phyloP scores from a whole-genome alignment of 2,797 vertebrate species.

The Tenualosa ilisha region DNA sequence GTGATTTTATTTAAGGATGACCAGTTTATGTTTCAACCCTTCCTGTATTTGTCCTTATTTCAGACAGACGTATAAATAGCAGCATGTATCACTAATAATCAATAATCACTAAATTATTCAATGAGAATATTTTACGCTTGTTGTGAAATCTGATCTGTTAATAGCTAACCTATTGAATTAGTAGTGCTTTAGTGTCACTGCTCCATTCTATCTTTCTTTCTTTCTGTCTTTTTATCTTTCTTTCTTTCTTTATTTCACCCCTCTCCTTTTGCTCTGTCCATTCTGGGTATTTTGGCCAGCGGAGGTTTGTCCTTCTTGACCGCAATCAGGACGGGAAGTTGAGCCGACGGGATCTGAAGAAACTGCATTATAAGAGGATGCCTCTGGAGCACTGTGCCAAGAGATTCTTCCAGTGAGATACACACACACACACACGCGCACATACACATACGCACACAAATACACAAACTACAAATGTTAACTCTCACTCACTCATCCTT shows the following conservation, averaged over 20 bases:
- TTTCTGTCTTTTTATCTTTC: conserved; percentile 9
- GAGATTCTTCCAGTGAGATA: conserved; percentile 56
- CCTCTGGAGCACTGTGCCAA: conserved; percentile 63
- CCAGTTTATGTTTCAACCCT: conserved; percentile 55
- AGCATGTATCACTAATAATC: conserved; percentile 50
- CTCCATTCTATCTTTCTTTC: conserved; percentile 2
- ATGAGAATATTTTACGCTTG: conserved; percentile 59
- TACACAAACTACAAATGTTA: neutral
- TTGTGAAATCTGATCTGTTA: neutral
- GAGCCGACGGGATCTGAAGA: conserved; percentile 68
- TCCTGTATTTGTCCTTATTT: conserved; percentile 51
- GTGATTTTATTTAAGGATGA: conserved; percentile 45
- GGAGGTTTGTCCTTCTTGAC: conserved; percentile 61
- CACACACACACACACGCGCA: conserved; percentile 24
- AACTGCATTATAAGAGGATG: conserved; percentile 68
- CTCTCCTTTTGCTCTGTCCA: neutral
- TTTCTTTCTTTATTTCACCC: neutral
- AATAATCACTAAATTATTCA: conserved; percentile 77
- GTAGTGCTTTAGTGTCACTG: neutral
- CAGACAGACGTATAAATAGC: conserved; percentile 24
- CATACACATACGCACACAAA: conserved; percentile 28
- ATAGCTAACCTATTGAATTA: neutral
- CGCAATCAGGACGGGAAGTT: conserved; percentile 67
- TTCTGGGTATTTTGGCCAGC: conserved; percentile 42
- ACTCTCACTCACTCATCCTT: neutral